phyloP scores from a whole-genome alignment of 2,888 invertebrate species.

The Carterocephalus palaemon region DNA sequence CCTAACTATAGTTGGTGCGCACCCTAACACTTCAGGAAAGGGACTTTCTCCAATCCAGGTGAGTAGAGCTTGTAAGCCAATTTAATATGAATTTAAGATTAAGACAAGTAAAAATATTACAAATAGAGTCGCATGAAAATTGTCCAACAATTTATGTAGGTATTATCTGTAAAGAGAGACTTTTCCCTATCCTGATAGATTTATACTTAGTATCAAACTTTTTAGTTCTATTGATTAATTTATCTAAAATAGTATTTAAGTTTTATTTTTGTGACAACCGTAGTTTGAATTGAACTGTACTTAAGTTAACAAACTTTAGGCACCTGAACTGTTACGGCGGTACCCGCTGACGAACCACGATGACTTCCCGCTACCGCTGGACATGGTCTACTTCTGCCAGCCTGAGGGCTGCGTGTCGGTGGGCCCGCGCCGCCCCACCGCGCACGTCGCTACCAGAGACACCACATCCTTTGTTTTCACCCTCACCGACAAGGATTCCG shows the following conservation, averaged over 20 bases:
- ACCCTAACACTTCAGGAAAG: constrained; percentile 82
- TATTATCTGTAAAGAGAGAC: too few relatives aligned
- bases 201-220: too few relatives aligned
- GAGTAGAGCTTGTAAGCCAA: too few relatives aligned
- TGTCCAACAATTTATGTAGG: too few relatives aligned
- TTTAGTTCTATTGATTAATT: too few relatives aligned
- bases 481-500: constrained; percentile 99
- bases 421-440: constrained; percentile 86
- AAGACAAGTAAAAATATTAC: too few relatives aligned
- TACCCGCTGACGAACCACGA: constrained; percentile 97
- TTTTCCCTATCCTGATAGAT: too few relatives aligned
- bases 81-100: too few relatives aligned
- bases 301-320: constrained; percentile 81
- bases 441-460: constrained; percentile 83
- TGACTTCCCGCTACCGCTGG: constrained; percentile 97
- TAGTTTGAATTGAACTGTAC: too few relatives aligned
- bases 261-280: too few relatives aligned
- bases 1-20: constrained; percentile 96
- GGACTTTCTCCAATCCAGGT: constrained; percentile 89
- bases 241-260: too few relatives aligned
- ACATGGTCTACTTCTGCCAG: constrained; percentile 99
- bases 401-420: constrained; percentile 98
- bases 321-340: constrained; percentile 95
- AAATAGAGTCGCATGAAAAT: too few relatives aligned
- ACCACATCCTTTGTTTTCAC: constrained; percentile 98